Base-by-base conservation (phyloP, 2,797 vertebrate species). In the Neopelma chrysocephalum region DNA sequence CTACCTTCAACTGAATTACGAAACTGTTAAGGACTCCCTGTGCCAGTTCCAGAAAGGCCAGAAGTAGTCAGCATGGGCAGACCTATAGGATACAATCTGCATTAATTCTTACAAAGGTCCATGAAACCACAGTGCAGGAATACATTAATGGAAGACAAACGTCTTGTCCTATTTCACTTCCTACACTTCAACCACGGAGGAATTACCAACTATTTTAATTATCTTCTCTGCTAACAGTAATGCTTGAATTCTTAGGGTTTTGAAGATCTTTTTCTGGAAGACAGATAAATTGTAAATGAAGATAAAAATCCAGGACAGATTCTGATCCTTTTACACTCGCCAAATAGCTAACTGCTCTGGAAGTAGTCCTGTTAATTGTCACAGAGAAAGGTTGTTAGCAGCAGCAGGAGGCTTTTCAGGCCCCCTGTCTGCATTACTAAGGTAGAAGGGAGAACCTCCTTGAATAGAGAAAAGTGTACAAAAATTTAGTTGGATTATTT, bases 191-290 rank as follows among this genome's bases (percentile, higher is more conserved):
- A 69, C 23, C 13, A 93, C 27, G 29, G 69, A 69, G 60, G 51
- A 95, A 38, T 32, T 82, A 87, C 51, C 51, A 84, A 84, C 89
- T 90, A 87, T 92, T 91, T 88, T 88, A 69, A 82, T 91, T 92
- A 69, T 51, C 31, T 79, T 62, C 15, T 93, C 40, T 72, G 10
- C 51, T 92, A 93, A 82, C 36, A 79, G n/a, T 51, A 82, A 16
- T 42, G 29, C 36, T 82, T 90, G 54, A 82, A 29, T 90, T 72
- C 68, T 40, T 81, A 50, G 62, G 15, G 31, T 73, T 95, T 53
- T 84, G 5, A 87, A 76, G 51, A 60, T 47, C 3, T n/a, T 84
- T 80, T 88, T 89, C 56, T 60, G 36, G 47, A 89, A 89, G n/a
- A 47, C 9, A 83, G 12, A 34, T 77, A 72, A 51, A 82, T 77